Percentiles rank a stretch among this genome's conserved stretches.
Conservation (phyloP, 2,113 vertebrate species). For the Caranx melampygus region DNA sequence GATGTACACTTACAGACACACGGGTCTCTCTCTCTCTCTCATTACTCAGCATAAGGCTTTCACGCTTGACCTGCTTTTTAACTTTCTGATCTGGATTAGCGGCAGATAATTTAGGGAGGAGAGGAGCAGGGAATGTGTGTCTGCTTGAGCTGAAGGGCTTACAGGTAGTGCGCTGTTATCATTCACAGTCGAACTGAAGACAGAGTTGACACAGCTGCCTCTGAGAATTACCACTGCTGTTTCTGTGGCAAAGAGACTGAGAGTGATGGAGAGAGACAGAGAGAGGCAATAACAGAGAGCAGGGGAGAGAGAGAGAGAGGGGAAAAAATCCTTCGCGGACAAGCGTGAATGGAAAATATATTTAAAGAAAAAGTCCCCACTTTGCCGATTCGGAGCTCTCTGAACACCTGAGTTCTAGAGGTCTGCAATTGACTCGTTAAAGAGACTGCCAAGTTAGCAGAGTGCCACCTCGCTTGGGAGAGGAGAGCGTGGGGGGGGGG, state of each 20-base stretch:
- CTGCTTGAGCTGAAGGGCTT: conserved; percentile 60
- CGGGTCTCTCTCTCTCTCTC: conserved; percentile 55
- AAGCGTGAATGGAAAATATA: conserved; percentile 39
- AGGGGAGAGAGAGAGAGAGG: conserved; percentile 10
- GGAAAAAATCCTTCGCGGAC: conserved; percentile 6
- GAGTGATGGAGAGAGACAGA: conserved; percentile 24
- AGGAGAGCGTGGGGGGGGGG: conserved; percentile 39
- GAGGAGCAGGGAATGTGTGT: conserved; percentile 52
- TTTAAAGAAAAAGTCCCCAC: conserved; percentile 49
- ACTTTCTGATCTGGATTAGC: conserved; percentile 80
- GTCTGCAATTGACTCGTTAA: conserved; percentile 80
- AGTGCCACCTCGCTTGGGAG: conserved; percentile 76
- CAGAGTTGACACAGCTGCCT: conserved; percentile 71
- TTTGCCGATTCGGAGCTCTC: conserved; percentile 36
- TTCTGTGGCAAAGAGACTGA: conserved; percentile 41
- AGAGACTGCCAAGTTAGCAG: conserved; percentile 78
- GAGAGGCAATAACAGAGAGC: conserved; percentile 20
- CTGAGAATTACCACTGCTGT: conserved; percentile 52
- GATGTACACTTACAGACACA: conserved; percentile 24
- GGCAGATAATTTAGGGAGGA: conserved; percentile 72
- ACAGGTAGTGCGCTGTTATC: conserved; percentile 75
- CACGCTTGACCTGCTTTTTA: conserved; percentile 80
- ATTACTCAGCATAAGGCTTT: conserved; percentile 80
- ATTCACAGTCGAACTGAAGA: conserved; percentile 68
- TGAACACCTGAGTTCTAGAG: conserved; percentile 58